These are phyloP conservation scores for Phoxinus phoxinus DNA, from an alignment of 2,113 vertebrate genomes.

Conservation along the genomic window DNA sequence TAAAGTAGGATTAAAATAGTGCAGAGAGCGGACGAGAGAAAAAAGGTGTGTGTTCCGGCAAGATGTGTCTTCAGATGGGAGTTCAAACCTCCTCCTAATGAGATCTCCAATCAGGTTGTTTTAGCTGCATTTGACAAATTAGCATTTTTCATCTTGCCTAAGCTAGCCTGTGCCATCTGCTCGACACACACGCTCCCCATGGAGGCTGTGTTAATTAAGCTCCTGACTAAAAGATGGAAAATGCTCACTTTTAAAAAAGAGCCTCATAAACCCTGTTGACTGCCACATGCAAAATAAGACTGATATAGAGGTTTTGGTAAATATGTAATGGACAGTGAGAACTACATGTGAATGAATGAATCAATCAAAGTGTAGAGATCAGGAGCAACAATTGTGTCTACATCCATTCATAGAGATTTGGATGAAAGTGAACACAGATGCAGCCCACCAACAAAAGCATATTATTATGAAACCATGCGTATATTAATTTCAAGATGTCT, in stretches of 20 bases:
- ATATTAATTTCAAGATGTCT: neutral
- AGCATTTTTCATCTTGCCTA: slow-evolving; percentile 66
- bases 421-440: neutral
- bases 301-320: slow-evolving; percentile 13
- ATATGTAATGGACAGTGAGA: neutral
- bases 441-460: neutral
- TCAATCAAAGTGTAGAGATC: neutral
- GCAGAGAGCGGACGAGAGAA: slow-evolving; percentile 35
- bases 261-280: slow-evolving; percentile 44
- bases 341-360: neutral
- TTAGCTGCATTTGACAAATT: slow-evolving; percentile 69
- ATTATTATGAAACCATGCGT: neutral
- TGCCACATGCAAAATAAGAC: slow-evolving; percentile 47
- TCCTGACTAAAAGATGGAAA: slow-evolving; percentile 61
- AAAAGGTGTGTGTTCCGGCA: slow-evolving; percentile 51
- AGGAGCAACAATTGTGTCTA: neutral
- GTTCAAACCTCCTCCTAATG: slow-evolving; percentile 62
- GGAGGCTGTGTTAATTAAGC: slow-evolving; percentile 66
- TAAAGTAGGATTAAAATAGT: slow-evolving; percentile 52
- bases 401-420: neutral
- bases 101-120: slow-evolving; percentile 68
- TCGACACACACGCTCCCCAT: slow-evolving; percentile 56
- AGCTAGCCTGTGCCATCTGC: slow-evolving; percentile 65
- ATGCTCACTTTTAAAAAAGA: slow-evolving; percentile 65
- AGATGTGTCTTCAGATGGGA: slow-evolving; percentile 57